phyloP scores from a whole-genome alignment of 1,140 invertebrate genomes.

The Halesus radiatus region DNA sequence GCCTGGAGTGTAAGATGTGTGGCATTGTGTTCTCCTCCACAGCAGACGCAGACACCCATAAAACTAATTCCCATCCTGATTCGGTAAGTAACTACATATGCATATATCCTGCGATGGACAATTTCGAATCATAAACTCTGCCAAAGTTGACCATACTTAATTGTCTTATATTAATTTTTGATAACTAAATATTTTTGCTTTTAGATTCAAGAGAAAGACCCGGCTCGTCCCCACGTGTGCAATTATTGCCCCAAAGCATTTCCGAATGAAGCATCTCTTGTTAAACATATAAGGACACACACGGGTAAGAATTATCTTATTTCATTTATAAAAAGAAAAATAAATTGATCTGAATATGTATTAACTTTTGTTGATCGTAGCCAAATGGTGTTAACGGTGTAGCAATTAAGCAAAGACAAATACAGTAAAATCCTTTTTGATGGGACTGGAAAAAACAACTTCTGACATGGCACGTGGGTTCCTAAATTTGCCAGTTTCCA shows the following conservation, averaged over 20 bases:
- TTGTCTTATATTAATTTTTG: too few species aligned
- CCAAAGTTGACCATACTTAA: too few species aligned
- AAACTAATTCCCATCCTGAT: background rate
- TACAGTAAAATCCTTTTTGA: too few species aligned
- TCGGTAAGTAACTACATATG: background rate
- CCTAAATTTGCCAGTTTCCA: too few species aligned
- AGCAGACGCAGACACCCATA: background rate
- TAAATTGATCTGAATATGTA: background rate
- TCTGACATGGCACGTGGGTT: too few species aligned
- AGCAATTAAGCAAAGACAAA: too few species aligned
- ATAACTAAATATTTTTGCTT: slow-evolving; percentile 2
- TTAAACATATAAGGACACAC: slow-evolving; percentile 39
- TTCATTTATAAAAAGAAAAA: background rate
- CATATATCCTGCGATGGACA: too few species aligned
- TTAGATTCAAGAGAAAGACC: slow-evolving; percentile 17
- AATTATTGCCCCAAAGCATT: slow-evolving; percentile 31
- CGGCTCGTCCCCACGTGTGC: slow-evolving; percentile 15
- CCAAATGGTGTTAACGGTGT: too few species aligned
- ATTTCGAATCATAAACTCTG: too few species aligned
- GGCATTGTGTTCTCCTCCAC: slow-evolving; percentile 1
- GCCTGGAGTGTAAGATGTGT: slow-evolving; percentile 2
- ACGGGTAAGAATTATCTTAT: slow-evolving; percentile 25
- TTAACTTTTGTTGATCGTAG: too few species aligned
- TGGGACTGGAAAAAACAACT: too few species aligned
- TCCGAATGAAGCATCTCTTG: slow-evolving; percentile 11